Evolutionary conservation across 2,888 invertebrate genomes (phyloP), one percentile per base, ranked within the genome.

Genomic region (Rhagophthalmus giganteus): DNA sequence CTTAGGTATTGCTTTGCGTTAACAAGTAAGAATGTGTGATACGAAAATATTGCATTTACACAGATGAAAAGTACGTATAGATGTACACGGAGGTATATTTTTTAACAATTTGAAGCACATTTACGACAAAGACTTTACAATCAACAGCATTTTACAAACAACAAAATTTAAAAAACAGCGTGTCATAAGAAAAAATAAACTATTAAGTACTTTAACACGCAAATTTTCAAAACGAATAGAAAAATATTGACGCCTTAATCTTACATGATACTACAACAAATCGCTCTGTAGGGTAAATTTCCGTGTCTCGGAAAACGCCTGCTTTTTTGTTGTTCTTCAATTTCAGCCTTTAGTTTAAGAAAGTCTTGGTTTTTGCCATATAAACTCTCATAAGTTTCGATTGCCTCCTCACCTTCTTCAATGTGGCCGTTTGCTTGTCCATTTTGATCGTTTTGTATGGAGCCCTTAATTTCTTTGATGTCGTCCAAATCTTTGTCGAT

Each of bases 401-500:
- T 26, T 1, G 61, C 67, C 10, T 71, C 72, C 39, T 71, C 68
- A 12, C 54, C 57, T 39, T 61, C 45, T 35, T 61, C 61, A n/a
- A 53, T 32, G n/a, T 40, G 24, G 13, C 52, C 51, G 24, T 40
- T 38, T 9, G 49, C 4, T 28, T 51, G 6, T 25, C 15, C n/a
- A 14, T 25, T 33, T 12, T 30, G 20, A 8, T 30, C 27, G 10
- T 33, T 39, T 20, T 48, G 27, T 7, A 31, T 28, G 10, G 33
- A 33, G 7, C 35, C 32, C n/a, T 26, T 34, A 32, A 30, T 51
- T 31, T 13, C 44, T 7, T 33, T 37, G 14, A 44, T 32, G 38
- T 78, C 77, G 26, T 78, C 66, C 2, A 78, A 71, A 54, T 79
- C 78, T 1, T 75, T 73, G n/a, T 72, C 73, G 45, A 71, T 70